Evolutionary conservation across 2,113 vertebrate species (phyloP).

Genomic region (Colistium nudipinnis): DNA sequence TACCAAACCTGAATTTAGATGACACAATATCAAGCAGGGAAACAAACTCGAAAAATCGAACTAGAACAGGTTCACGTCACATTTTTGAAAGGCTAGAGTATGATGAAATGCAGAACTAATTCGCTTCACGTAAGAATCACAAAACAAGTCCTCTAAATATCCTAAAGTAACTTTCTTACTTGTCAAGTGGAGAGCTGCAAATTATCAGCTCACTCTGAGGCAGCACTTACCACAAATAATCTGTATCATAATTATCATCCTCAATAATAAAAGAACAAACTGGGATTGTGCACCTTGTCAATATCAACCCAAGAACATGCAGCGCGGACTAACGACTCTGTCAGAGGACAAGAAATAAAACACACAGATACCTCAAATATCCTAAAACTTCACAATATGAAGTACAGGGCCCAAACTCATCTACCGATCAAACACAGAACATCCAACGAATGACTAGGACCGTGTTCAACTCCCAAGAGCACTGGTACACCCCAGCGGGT

Average conservation of each 20-base stretch:
- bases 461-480: conserved; percentile 7
- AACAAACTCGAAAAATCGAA: conserved; percentile 13
- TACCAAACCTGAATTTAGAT: conserved; percentile 9
- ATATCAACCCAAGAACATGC: conserved; percentile 41
- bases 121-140: conserved; percentile 10
- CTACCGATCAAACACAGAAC: conserved; percentile 29
- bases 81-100: conserved; percentile 45
- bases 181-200: not conserved
- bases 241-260: conserved; percentile 50
- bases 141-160: conserved; percentile 1
- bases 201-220: conserved; percentile 1
- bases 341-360: conserved; percentile 26
- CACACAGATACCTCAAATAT: conserved; percentile 15
- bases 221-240: conserved; percentile 12
- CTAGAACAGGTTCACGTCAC: conserved; percentile 48
- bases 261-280: conserved; percentile 79
- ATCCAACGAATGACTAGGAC: too few species aligned
- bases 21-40: not conserved
- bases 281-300: conserved; percentile 71
- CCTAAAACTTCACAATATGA: not conserved
- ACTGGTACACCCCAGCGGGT: conserved; percentile 15
- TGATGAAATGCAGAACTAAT: conserved; percentile 12
- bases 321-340: conserved; percentile 16
- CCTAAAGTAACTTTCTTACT: not conserved
- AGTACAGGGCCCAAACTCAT: not conserved